Conservation (phyloP, 1,140 invertebrate species). For the Drosophila paulistorum region DNA sequence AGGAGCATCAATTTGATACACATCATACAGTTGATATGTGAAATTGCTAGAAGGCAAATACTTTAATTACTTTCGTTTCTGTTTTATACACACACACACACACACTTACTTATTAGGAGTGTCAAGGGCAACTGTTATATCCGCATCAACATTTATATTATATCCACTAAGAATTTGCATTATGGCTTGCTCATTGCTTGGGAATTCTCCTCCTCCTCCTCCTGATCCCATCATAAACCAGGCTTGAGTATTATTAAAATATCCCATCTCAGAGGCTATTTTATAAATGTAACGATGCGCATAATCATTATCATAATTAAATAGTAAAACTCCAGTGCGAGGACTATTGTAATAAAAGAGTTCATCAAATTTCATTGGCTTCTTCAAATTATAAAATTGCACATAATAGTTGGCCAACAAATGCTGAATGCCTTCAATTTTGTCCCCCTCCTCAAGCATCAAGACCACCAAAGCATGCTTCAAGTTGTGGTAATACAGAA, state of each 20-base stretch:
- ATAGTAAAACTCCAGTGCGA: slow-evolving; percentile 55
- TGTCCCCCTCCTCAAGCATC: slow-evolving; percentile 5
- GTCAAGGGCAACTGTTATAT: slow-evolving; percentile 60
- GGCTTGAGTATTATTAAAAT: slow-evolving; percentile 64
- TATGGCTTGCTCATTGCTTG: slow-evolving; percentile 21
- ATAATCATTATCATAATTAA: slow-evolving; percentile 30
- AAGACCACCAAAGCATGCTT: slow-evolving; percentile 58
- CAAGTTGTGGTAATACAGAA: slow-evolving; percentile 58
- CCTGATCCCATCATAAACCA: slow-evolving; percentile 59
- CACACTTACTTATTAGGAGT: slow-evolving; percentile 20
- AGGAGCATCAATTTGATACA: slow-evolving; percentile 53
- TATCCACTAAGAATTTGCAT: slow-evolving; percentile 36
- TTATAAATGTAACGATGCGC: slow-evolving; percentile 28
- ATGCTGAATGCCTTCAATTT: slow-evolving; percentile 48
- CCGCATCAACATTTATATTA: slow-evolving; percentile 64
- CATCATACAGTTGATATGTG: slow-evolving; percentile 59
- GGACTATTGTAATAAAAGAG: slow-evolving; percentile 60
- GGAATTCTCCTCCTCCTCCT: neutral
- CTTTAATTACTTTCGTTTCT: neutral
- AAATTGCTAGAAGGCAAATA: slow-evolving; percentile 7
- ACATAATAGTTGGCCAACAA: slow-evolving; percentile 64
- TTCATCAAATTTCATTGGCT: slow-evolving; percentile 47
- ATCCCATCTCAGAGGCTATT: slow-evolving; percentile 45
- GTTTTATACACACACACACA: neutral
- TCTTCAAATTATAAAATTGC: slow-evolving; percentile 59